These are phyloP conservation scores for Morus bassanus DNA, from an alignment of 2,797 vertebrate species.

Conservation along the genomic window DNA sequence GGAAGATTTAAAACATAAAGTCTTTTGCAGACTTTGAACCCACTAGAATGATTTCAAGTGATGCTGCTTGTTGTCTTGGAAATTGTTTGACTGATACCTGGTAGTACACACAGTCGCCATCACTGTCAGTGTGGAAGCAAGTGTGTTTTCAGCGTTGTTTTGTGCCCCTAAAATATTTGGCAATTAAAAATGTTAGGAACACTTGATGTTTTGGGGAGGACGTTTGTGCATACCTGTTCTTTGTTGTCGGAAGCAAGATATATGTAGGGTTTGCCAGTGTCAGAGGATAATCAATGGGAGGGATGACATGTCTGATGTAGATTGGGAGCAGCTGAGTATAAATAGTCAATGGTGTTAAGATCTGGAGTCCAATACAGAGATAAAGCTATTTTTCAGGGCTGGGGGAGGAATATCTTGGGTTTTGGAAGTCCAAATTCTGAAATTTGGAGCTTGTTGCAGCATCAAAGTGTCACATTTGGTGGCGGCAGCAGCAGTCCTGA, in stretches of 20 bases:
- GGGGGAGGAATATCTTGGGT: not conserved
- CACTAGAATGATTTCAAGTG: not conserved
- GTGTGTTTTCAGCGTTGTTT: accelerated
- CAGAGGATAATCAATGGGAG: accelerated
- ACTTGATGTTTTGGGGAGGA: not conserved
- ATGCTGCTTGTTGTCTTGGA: not conserved
- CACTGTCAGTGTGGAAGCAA: not conserved
- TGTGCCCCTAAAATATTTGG: not conserved
- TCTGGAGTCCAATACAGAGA: not conserved
- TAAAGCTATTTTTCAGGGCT: not conserved
- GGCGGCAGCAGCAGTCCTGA: not conserved
- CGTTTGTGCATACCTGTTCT: not conserved
- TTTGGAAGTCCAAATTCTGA: not conserved
- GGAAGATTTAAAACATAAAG: not conserved
- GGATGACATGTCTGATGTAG: not conserved
- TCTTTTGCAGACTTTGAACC: not conserved
- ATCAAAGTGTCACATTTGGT: accelerated
- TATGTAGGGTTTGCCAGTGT: not conserved
- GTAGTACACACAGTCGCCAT: not conserved
- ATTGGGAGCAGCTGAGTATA: not conserved
- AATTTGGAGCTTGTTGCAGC: not conserved
- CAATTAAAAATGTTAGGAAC: not conserved
- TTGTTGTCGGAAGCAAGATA: not conserved
- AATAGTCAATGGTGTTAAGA: accelerated
- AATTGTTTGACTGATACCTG: not conserved